A percentile compares a stretch with the other conserved stretches of the same genome.
Conservation (phyloP, 2,113 vertebrate genomes). For the Macheiramphus alcinus region DNA sequence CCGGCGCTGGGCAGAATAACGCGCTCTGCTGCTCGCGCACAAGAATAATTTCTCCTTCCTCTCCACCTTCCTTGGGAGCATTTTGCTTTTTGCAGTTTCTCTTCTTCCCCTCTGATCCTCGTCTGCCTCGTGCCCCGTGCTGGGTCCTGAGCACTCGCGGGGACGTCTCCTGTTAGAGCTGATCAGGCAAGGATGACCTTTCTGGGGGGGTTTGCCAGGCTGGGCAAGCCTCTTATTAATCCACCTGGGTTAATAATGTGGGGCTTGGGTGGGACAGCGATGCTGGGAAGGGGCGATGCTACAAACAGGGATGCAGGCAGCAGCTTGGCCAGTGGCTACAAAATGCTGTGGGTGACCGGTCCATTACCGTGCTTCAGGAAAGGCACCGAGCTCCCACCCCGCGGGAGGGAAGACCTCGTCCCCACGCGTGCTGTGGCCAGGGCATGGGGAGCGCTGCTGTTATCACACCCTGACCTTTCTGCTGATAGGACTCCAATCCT, state of each 20-base stretch:
- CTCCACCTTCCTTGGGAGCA: not conserved
- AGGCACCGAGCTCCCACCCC: not conserved
- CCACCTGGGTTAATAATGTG: not conserved
- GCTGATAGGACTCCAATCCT: not conserved
- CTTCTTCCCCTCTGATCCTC: not conserved
- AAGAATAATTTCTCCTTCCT: not conserved
- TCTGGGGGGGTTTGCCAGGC: not conserved
- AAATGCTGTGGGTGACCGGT: not conserved
- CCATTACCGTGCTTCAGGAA: not conserved
- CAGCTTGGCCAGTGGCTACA: not conserved
- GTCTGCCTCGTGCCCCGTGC: accelerated
- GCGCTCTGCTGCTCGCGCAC: not conserved
- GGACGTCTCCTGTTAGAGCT: not conserved
- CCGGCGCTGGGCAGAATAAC: not conserved
- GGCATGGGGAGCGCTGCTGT: not conserved
- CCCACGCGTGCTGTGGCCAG: accelerated
- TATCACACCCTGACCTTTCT: not conserved
- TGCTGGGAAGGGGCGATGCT: not conserved
- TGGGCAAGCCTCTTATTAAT: not conserved
- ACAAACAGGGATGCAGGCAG: not conserved
- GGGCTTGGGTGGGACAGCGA: not conserved
- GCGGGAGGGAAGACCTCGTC: not conserved
- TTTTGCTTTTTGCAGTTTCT: not conserved
- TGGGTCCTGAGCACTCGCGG: accelerated
- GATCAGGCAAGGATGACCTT: not conserved